These are phyloP conservation scores for Drosophila engyochracea DNA, from an alignment of 2,888 invertebrate species.

Conservation along the genomic window DNA sequence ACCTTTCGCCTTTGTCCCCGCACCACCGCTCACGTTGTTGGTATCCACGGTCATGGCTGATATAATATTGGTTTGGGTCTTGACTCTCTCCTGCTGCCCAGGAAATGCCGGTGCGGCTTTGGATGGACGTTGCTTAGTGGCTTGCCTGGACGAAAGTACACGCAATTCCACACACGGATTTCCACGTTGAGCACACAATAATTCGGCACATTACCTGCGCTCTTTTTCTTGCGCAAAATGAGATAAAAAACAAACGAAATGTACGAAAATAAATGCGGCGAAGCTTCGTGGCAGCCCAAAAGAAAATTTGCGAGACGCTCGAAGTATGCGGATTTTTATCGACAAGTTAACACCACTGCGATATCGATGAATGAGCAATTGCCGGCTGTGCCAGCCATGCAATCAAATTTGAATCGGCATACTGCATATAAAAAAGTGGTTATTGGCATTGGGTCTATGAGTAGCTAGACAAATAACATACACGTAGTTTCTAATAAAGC, in stretches of 20 bases:
- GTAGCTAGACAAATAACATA: not conserved
- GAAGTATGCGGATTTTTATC: conserved; percentile 28
- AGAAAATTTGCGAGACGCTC: conserved; percentile 45
- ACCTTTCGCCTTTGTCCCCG: conserved; percentile 64
- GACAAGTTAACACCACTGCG: not conserved
- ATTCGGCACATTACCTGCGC: conserved; percentile 42
- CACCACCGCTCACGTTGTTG: conserved; percentile 29
- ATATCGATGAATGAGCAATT: conserved; percentile 16
- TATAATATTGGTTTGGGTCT: conserved; percentile 16
- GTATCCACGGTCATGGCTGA: conserved; percentile 67
- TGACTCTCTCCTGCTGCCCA: conserved; percentile 9
- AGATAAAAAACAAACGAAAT: conserved; percentile 45
- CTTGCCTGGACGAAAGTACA: conserved; percentile 25
- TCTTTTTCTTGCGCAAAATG: conserved; percentile 8
- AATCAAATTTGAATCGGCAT: not conserved
- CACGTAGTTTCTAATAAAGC: not conserved
- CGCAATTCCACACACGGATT: conserved; percentile 26
- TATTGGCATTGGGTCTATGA: not conserved
- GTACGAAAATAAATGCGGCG: conserved; percentile 41
- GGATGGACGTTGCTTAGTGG: conserved; percentile 23
- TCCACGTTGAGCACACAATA: conserved; percentile 21
- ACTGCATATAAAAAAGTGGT: not conserved
- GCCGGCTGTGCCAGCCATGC: not conserved
- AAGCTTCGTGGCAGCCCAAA: conserved; percentile 53
- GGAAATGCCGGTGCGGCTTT: conserved; percentile 47